phyloP scores from a whole-genome alignment of 2,113 vertebrate genomes.

The Gobio gobio region DNA sequence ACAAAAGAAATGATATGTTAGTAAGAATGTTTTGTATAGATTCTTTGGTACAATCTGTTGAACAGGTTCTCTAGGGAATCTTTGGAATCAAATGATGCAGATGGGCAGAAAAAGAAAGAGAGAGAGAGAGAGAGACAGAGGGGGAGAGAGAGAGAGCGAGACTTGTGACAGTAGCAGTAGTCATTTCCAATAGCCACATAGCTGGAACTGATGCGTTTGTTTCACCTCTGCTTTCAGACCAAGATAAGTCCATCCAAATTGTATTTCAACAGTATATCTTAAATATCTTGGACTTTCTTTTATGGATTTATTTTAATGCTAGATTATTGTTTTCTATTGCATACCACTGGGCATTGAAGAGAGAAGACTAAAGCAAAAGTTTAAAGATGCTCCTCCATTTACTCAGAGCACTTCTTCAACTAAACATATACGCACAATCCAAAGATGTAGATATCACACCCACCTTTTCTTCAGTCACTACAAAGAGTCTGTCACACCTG shows the following conservation, averaged over 20 bases:
- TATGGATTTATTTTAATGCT: not conserved
- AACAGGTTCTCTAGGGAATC: conserved; percentile 34
- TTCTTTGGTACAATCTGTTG: conserved; percentile 21
- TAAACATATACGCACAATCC: conserved; percentile 32
- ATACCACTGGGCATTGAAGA: not conserved
- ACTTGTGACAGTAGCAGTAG: not conserved
- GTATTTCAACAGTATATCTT: not conserved
- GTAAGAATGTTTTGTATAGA: not conserved
- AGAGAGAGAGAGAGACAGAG: not conserved
- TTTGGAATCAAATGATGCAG: conserved; percentile 2
- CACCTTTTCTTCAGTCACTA: not conserved
- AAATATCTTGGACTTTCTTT: not conserved
- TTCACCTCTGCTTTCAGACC: conserved; percentile 6
- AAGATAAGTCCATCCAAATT: not conserved
- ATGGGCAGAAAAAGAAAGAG: not conserved
- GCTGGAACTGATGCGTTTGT: conserved; percentile 4
- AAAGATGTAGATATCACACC: not conserved
- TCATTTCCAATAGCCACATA: not conserved
- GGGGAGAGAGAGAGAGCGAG: not conserved
- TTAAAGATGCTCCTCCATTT: conserved; percentile 43
- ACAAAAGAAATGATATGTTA: not conserved
- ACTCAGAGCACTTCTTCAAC: conserved; percentile 40
- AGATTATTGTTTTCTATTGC: not conserved
- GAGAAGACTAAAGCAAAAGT: not conserved
- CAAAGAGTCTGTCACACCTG: not conserved